A percentile compares a stretch with the other conserved stretches of the same genome.
phyloP scores from a whole-genome alignment of 2,888 invertebrate species.

The Agrilus mali region DNA sequence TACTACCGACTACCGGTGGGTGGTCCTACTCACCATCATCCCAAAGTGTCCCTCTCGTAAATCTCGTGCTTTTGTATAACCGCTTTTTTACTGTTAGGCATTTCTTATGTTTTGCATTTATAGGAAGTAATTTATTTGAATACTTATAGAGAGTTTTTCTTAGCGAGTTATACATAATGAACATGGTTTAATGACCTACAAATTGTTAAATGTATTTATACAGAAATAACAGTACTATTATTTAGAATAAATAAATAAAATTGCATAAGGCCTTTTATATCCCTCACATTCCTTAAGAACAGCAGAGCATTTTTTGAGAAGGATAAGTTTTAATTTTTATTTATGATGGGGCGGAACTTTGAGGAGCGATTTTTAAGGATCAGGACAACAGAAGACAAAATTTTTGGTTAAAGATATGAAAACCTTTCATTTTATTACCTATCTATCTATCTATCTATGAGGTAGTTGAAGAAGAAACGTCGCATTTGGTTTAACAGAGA shows the following conservation, averaged over 20 bases:
- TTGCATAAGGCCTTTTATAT: background rate
- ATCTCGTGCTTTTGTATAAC: conserved; percentile 4
- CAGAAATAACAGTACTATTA: conserved; percentile 19
- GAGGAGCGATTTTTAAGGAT: no score
- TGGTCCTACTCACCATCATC: no score
- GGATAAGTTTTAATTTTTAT: no score
- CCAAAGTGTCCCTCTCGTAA: background rate
- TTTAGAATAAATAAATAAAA: conserved; percentile 16
- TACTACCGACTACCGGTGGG: no score
- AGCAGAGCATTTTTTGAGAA: no score
- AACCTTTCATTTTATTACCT: no score
- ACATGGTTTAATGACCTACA: conserved; percentile 14
- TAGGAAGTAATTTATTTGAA: conserved; percentile 15
- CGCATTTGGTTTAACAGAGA: no score
- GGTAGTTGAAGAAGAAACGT: no score
- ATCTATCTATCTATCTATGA: no score
- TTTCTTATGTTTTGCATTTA: conserved; percentile 18
- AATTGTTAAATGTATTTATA: conserved; percentile 22
- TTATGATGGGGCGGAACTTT: no score
- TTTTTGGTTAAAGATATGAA: no score
- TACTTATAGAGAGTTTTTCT: conserved; percentile 11
- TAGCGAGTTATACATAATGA: conserved; percentile 18
- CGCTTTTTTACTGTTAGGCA: conserved; percentile 14
- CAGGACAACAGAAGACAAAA: no score
- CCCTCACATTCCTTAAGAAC: background rate